These are phyloP conservation scores for Orcinus orca DNA, from an alignment of 2,113 vertebrate species.

Conservation along the genomic window DNA sequence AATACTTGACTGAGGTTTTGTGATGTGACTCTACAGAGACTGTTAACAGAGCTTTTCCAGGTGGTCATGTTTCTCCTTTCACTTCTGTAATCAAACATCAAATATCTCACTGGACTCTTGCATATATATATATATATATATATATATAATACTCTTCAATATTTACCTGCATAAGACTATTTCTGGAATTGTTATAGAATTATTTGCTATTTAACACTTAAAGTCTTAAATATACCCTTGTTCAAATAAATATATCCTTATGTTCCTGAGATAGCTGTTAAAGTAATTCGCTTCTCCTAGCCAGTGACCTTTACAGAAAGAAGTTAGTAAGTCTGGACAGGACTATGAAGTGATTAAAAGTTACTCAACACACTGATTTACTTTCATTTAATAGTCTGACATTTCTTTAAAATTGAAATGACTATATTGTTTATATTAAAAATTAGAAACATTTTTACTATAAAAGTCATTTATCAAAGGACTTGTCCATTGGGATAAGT, in stretches of 20 bases:
- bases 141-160: not conserved
- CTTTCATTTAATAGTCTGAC: not conserved
- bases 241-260: not conserved
- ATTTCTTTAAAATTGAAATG: constrained; percentile 35
- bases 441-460: not conserved
- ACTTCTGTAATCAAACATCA: not conserved
- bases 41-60: not conserved
- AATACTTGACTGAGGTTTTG: not conserved
- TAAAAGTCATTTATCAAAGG: constrained; percentile 9
- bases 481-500: not conserved
- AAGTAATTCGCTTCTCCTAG: not conserved
- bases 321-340: not conserved
- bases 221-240: not conserved
- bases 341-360: constrained; percentile 29
- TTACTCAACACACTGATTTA: not conserved
- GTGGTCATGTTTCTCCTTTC: not conserved
- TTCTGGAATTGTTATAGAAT: not conserved
- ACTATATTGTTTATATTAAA: not conserved
- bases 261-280: not conserved
- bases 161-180: not conserved
- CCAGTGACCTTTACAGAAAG: not conserved
- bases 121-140: not conserved
- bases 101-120: not conserved
- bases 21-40: not conserved
- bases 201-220: not conserved